Base-by-base conservation (phyloP, 2,113 vertebrate genomes). In the Austrofundulus limnaeus region DNA sequence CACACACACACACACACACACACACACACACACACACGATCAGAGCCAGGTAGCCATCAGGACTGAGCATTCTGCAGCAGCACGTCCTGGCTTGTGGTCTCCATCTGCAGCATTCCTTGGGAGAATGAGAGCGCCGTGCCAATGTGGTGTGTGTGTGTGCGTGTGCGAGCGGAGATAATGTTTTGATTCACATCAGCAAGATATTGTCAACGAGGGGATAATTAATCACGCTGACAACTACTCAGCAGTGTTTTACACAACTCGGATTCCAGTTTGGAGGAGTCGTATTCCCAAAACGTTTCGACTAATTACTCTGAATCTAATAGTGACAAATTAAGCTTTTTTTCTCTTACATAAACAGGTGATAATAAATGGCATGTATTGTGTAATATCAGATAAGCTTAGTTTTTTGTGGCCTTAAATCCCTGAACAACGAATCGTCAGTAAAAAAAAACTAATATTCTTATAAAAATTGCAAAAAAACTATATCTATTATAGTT, bases 51-150 rank as follows among this genome's bases (percentile, higher is more conserved):
- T 86, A 80, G 85, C 87, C 83, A 61, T 83, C 60, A 79, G 72
- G 66, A 77, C 60, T 72, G 74, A 75, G 78, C 24, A 61, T 58
- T 57, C n/a, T n/a, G n/a, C 75, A 82, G 70, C 67, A 66, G 82
- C 91, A 88, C 75, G 92, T 87, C 81, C 72, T 15, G 31, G 80
- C 92, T 85, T 86, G 92, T 21, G 66, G 71, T 80, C 52, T 51
- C 65, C 19, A 53, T 74, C 70, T 81, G 80, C 72, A 50, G 83
- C 83, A 90, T 92, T 90, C 91, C 86, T 74, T 15, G 42, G 25
- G 34, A 64, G 55, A 87, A 71, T 51, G 52, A 68, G 67, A 61
- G 24, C 47, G 42, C 72, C 14, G 52, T 86, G 83, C 84, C 84
- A 86, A 70, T 59, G 56, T 45, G 66, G 53, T 64, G 49, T 57